These are phyloP conservation scores for Agrotis exclamationis DNA, from an alignment of 2,888 invertebrate species.

Conservation along the genomic window DNA sequence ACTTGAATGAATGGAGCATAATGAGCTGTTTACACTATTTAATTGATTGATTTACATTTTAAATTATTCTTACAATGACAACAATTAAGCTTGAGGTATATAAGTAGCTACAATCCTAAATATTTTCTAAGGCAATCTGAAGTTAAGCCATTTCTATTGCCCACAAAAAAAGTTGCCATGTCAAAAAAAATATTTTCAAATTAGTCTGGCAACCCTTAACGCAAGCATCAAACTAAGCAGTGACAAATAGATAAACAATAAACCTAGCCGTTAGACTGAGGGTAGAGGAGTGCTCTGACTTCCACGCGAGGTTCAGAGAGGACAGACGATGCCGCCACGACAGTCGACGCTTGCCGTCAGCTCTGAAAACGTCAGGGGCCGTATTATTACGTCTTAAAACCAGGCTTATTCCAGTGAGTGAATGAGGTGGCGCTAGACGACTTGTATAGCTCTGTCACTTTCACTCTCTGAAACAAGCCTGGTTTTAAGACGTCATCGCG, in stretches of 20 bases:
- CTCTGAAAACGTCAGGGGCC: conserved; percentile 49
- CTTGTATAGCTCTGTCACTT: no score
- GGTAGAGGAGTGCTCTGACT: conserved; percentile 70
- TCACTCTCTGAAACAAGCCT: no score
- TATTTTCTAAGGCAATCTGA: not conserved
- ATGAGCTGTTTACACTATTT: conserved; percentile 4
- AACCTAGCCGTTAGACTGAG: conserved; percentile 77
- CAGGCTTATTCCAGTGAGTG: no score
- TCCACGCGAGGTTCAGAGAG: conserved; percentile 64
- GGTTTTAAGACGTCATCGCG: no score
- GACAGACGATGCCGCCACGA: conserved; percentile 77
- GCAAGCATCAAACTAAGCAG: conserved; percentile 51
- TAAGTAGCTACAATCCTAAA: not conserved
- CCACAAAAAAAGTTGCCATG: not conserved
- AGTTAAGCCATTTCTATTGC: not conserved
- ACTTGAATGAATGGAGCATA: not conserved
- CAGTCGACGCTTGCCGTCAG: conserved; percentile 62
- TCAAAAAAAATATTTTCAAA: not conserved
- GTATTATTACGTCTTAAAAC: no score
- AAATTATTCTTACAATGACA: conserved; percentile 6
- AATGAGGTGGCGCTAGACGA: no score
- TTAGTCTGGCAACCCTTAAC: conserved; percentile 45
- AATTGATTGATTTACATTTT: not conserved
- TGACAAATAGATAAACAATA: conserved; percentile 29
- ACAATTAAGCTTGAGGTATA: not conserved